Conservation (phyloP, 2,113 vertebrate species). For the Hyaena hyaena region DNA sequence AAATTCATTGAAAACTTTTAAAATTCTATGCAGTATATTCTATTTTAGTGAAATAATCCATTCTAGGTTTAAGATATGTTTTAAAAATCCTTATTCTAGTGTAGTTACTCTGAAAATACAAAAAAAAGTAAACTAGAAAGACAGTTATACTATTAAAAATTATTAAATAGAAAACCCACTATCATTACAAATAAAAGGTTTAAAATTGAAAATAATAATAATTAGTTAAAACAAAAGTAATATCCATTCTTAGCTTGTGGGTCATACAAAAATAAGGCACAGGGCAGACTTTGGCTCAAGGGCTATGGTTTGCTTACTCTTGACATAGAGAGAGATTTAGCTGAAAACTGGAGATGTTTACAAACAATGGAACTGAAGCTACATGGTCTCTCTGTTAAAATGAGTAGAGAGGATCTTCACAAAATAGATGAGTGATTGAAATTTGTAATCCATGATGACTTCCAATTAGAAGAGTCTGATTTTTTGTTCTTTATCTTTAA, state of each 20-base stretch:
- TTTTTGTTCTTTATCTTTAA: not conserved
- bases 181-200: constrained; percentile 18
- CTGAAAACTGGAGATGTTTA: not conserved
- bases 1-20: not conserved
- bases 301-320: not conserved
- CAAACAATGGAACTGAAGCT: not conserved
- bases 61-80: constrained; percentile 24
- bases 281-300: not conserved
- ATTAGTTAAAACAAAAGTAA: not conserved
- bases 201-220: not conserved
- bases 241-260: not conserved
- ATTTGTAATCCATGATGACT: not conserved
- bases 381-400: not conserved
- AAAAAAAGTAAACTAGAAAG: not conserved
- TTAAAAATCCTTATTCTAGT: constrained; percentile 53
- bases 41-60: constrained; percentile 41
- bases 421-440: not conserved
- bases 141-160: not conserved
- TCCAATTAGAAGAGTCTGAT: not conserved
- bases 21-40: constrained; percentile 19
- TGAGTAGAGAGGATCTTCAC: not conserved
- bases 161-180: not conserved
- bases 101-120: not conserved
- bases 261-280: not conserved
- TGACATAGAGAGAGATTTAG: not conserved